phyloP scores from a whole-genome alignment of 2,113 vertebrate genomes.

The Leucosticte australis region DNA sequence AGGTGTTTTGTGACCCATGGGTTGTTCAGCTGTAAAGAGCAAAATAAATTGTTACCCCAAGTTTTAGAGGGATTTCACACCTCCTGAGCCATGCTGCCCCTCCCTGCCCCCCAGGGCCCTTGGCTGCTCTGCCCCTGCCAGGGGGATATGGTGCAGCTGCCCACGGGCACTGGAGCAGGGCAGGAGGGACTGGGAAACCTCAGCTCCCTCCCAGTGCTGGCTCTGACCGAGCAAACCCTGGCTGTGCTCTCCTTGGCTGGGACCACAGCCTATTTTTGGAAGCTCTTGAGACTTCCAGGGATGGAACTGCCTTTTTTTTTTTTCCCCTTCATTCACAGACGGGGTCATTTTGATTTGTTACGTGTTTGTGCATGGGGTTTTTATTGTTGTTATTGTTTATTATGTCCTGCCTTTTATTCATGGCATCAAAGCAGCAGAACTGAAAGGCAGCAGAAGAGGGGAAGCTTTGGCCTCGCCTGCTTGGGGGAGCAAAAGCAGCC shows the following conservation, averaged over 20 bases:
- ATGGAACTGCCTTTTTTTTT: neutral
- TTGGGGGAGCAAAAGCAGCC: neutral
- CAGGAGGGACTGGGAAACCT: neutral
- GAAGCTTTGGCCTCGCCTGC: neutral
- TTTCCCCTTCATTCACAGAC: constrained; percentile 19
- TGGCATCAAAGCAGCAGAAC: neutral
- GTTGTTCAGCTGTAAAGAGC: neutral
- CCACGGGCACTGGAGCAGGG: neutral
- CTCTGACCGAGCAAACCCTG: neutral
- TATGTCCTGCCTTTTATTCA: neutral
- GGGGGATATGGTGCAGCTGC: fast-evolving
- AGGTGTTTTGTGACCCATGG: neutral
- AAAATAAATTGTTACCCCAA: neutral
- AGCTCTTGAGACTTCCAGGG: constrained; percentile 24
- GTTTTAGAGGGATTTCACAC: neutral
- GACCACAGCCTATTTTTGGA: constrained; percentile 26
- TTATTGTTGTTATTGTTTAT: neutral
- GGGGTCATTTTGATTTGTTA: neutral
- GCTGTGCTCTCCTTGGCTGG: neutral
- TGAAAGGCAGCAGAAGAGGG: fast-evolving
- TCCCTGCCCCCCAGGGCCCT: neutral
- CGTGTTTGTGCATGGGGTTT: fast-evolving
- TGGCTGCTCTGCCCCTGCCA: neutral
- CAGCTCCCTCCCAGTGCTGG: neutral
- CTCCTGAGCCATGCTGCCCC: neutral